These are phyloP conservation scores for Micrastur ruficollis DNA, from an alignment of 2,797 vertebrate species.

Conservation along the genomic window DNA sequence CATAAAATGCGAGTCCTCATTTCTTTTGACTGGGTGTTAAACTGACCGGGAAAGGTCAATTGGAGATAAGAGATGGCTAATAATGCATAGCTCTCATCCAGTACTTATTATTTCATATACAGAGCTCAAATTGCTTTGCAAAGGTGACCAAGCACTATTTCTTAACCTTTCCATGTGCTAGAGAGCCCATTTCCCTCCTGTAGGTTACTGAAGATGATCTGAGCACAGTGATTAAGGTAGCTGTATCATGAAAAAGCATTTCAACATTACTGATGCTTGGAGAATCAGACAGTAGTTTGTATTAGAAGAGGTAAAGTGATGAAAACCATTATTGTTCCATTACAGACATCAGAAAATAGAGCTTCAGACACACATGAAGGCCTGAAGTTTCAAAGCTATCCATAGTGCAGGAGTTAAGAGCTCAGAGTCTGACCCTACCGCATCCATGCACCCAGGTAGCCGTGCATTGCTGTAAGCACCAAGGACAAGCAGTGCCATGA, in stretches of 20 bases:
- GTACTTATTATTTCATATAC: neutral
- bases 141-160: slow-evolving; percentile 23
- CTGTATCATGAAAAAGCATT: neutral
- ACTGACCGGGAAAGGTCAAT: slow-evolving; percentile 3
- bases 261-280: neutral
- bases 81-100: neutral
- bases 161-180: neutral
- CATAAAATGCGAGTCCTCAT: neutral
- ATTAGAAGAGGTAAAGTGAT: neutral
- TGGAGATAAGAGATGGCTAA: slow-evolving; percentile 5
- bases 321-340: neutral
- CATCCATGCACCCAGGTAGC: rapidly evolving
- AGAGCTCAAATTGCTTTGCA: neutral
- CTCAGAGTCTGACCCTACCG: neutral
- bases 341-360: neutral
- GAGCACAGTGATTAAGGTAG: neutral
- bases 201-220: neutral
- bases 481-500: rapidly evolving
- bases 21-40: neutral
- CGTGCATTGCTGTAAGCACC: rapidly evolving
- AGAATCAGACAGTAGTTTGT: neutral
- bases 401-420: neutral
- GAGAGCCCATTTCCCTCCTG: slow-evolving; percentile 8
- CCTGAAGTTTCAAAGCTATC: neutral
- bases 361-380: neutral